phyloP scores from a whole-genome alignment of 2,888 invertebrate genomes.

The Amphipyra tragopoginis region DNA sequence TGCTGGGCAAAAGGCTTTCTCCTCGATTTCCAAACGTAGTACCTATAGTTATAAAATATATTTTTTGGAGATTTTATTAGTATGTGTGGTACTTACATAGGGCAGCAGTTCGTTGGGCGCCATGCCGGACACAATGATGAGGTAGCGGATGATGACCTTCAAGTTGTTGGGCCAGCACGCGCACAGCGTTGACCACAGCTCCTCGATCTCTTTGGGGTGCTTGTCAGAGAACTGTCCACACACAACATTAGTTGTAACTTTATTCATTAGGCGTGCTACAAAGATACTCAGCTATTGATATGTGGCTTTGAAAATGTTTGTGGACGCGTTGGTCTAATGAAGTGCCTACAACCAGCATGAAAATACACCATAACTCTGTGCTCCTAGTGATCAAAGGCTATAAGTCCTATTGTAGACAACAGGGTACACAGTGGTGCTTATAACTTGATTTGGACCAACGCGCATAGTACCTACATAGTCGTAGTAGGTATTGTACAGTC shows the following conservation, averaged over 20 bases:
- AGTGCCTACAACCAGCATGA: too few species aligned
- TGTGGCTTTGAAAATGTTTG: too few species aligned
- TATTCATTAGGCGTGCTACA: too few species aligned
- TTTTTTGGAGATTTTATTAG: too few species aligned
- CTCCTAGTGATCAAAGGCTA: too few species aligned
- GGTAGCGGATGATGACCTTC: conserved; percentile 98
- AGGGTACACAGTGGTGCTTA: neutral
- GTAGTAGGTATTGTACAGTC: too few species aligned
- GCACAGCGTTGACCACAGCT: conserved; percentile 98
- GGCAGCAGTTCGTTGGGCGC: conserved; percentile 98
- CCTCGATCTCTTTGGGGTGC: conserved; percentile 98
- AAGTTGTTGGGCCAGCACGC: conserved; percentile 99
- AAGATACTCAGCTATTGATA: too few species aligned
- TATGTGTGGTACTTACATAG: conserved; percentile 92
- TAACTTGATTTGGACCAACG: neutral
- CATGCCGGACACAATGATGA: conserved; percentile 98
- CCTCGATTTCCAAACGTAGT: too few species aligned
- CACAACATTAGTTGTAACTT: neutral
- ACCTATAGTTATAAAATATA: too few species aligned
- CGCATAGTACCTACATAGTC: conserved; percentile 1
- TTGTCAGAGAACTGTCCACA: conserved; percentile 96
- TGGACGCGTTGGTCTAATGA: too few species aligned
- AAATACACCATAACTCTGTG: too few species aligned
- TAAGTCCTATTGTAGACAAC: neutral
- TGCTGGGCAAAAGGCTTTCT: too few species aligned